Evolutionary conservation across 2,113 vertebrate genomes (phyloP).

Genomic region (Nothobranchius furzeri): DNA sequence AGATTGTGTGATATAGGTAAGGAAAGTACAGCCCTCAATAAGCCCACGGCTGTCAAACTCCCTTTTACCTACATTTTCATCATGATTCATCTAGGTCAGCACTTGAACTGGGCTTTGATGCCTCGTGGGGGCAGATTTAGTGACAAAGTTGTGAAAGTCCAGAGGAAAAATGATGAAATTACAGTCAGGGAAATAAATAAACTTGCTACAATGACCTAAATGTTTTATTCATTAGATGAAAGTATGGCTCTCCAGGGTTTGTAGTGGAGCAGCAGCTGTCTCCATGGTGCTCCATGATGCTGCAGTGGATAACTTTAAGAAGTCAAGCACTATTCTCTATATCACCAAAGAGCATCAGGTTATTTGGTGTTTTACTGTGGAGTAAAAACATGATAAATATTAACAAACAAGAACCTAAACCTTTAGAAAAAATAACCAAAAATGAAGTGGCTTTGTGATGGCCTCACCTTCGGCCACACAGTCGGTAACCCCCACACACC

Average conservation of each 20-base stretch:
- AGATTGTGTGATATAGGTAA: background rate
- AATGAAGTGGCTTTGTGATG: no score
- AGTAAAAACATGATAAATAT: no score
- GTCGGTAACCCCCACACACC: no score
- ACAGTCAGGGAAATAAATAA: background rate
- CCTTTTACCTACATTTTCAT: background rate
- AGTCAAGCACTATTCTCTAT: background rate
- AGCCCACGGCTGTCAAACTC: background rate
- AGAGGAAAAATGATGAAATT: background rate
- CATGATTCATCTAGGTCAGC: conserved; percentile 3
- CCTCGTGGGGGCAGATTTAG: background rate
- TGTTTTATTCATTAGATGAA: conserved; percentile 12
- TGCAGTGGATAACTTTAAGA: conserved; percentile 12
- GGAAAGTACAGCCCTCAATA: background rate
- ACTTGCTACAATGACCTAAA: conserved; percentile 6
- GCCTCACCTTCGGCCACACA: no score
- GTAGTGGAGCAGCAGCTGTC: background rate
- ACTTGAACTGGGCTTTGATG: background rate
- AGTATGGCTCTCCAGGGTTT: background rate
- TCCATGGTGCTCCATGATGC: conserved; percentile 3
- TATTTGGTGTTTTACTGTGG: no score
- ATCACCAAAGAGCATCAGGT: background rate
- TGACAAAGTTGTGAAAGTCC: background rate
- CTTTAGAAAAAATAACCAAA: no score
- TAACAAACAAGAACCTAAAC: no score